Base-by-base conservation (phyloP, 1,140 invertebrate genomes). In the Procambarus clarkii region DNA sequence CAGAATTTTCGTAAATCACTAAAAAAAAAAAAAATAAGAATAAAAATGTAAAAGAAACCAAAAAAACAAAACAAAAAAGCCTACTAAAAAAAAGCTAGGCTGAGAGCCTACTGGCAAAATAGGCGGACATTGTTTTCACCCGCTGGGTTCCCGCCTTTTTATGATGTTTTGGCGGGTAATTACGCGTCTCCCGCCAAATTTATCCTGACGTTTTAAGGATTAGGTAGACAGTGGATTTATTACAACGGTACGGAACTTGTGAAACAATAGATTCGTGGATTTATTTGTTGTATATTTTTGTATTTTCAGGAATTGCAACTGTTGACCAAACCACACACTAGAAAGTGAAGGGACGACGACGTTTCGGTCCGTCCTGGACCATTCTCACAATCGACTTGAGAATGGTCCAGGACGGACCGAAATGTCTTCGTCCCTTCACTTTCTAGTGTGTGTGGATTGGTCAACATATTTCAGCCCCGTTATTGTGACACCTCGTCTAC, bases 121-220 rank as follows among this genome's bases (percentile, higher is more conserved):
- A 76, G 11, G 18, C 9, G 44, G 64, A 7, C 8, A 9, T 45
- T 60, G 48, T 50, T 86, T 76, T 86, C 50, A 74, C 24, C 9
- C 18, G 24, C 21, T 8, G 48, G 79, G 21, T 81, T 54, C 80
- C 21, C 80, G 11, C 64, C 24, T 21, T 60, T 11, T 80, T 64
- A 88, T 79, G 50, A 69, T 78, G 86, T 88, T 88, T 88, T 45
- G 77, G 54, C 11, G 86, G n/a, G 76, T 46, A 80, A 88, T 88
- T 80, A 88, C 54, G 24, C 69, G 50, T 88, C 86, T 48, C 86
- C 3, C n/a, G 15, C 9, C 21, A 44, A 88, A 88, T 88, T 80
- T 80, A 88, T 85, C 64, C 54, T 15, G n/a, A 45, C 54, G 21
- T 24, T 74, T 74, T 74, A 34, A 74, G 11, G 69, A 21, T 24